Evolutionary conservation across 2,888 invertebrate species (phyloP).

Genomic region (Tiliacea aurago): DNA sequence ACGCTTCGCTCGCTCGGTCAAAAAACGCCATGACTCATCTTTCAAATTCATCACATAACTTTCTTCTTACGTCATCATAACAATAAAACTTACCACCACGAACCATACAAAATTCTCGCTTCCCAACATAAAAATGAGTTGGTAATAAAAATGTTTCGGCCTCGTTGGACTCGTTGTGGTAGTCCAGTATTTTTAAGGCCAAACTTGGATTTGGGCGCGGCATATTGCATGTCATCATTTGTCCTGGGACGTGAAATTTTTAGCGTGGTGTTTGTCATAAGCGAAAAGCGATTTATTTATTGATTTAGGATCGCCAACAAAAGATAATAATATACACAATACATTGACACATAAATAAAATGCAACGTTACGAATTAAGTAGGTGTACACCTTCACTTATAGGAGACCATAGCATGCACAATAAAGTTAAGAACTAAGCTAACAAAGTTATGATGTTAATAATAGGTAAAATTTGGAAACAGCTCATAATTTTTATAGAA

Average conservation of each 20-base stretch:
- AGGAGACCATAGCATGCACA: too few species aligned
- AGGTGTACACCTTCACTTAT: too few species aligned
- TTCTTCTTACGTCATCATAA: background rate
- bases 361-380: too few species aligned
- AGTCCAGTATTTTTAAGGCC: slow-evolving; percentile 68
- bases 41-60: slow-evolving; percentile 18
- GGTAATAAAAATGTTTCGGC: slow-evolving; percentile 51
- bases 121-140: slow-evolving; percentile 22
- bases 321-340: too few species aligned
- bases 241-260: slow-evolving; percentile 73
- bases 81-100: slow-evolving; percentile 12
- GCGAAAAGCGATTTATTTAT: slow-evolving; percentile 22
- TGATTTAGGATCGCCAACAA: too few species aligned
- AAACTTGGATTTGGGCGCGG: slow-evolving; percentile 60
- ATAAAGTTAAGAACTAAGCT: too few species aligned
- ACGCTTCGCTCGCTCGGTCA: too few species aligned
- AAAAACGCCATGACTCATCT: background rate
- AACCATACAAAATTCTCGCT: slow-evolving; percentile 14
- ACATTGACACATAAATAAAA: too few species aligned
- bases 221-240: slow-evolving; percentile 78
- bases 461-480: too few species aligned
- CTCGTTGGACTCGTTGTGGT: slow-evolving; percentile 39
- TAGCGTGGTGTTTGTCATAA: slow-evolving; percentile 9
- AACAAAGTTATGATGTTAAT: too few species aligned
- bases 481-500: too few species aligned